Percentiles rank a stretch among this genome's conserved stretches.
Conservation (phyloP, 2,888 invertebrate genomes). For the Drosophila siamana region DNA sequence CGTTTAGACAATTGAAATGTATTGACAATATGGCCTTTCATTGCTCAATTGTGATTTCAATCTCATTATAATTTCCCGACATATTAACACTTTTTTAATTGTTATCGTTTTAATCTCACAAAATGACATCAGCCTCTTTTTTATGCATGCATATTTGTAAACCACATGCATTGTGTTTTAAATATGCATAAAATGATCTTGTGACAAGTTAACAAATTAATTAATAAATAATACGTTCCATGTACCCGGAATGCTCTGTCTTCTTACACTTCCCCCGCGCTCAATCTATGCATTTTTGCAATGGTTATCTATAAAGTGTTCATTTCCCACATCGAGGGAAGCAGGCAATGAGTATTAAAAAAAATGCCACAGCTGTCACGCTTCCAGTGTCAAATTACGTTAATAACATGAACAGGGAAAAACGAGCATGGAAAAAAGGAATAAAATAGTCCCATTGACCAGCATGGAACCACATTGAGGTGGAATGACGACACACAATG, state of each 20-base stretch:
- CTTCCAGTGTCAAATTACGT: conserved; percentile 70
- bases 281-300: too few species aligned
- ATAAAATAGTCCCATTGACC: conserved; percentile 53
- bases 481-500: neutral
- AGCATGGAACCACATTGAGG: conserved; percentile 3
- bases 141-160: neutral
- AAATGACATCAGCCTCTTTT: conserved; percentile 1
- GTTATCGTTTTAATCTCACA: conserved; percentile 15
- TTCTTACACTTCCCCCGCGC: neutral
- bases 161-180: conserved; percentile 25
- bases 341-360: conserved; percentile 16
- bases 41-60: conserved; percentile 14
- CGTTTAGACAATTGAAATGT: neutral
- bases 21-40: conserved; percentile 1
- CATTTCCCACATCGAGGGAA: conserved; percentile 12
- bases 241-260: conserved; percentile 1
- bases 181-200: conserved; percentile 37
- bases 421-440: conserved; percentile 45
- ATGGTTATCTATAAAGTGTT: conserved; percentile 40
- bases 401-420: conserved; percentile 55
- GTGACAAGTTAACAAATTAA: conserved; percentile 62
- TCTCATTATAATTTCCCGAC: neutral
- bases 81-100: conserved; percentile 13
- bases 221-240: conserved; percentile 56
- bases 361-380: conserved; percentile 60